A percentile compares a stretch with the other conserved stretches of the same genome.
Conservation (phyloP, 1,140 invertebrate genomes). For the Orius laevigatus region DNA sequence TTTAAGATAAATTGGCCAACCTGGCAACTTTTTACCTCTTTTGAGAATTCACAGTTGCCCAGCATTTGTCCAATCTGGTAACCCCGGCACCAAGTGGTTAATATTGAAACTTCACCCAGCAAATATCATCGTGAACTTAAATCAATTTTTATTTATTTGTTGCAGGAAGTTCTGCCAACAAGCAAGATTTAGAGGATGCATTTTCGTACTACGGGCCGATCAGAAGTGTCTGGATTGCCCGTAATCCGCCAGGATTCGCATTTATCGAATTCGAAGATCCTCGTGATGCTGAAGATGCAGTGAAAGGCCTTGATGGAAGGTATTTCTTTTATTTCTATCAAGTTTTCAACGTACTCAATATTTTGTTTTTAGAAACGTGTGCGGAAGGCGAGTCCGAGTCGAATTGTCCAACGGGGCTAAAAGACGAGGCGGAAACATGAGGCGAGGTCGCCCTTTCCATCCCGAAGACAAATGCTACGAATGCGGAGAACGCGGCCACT, state of each 20-base stretch:
- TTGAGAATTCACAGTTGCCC: too few relatives aligned
- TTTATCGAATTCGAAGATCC: conserved; percentile 90
- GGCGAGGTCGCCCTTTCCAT: conserved; percentile 46
- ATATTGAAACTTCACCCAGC: too few relatives aligned
- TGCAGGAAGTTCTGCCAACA: conserved; percentile 50
- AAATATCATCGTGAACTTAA: too few relatives aligned
- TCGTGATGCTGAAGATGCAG: conserved; percentile 82
- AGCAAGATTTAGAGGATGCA: conserved; percentile 80
- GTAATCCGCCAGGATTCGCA: conserved; percentile 85
- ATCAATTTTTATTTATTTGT: too few relatives aligned
- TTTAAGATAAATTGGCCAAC: too few relatives aligned
- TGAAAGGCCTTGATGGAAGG: conserved; percentile 53
- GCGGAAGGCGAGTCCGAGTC: conserved; percentile 75
- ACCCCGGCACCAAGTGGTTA: too few relatives aligned
- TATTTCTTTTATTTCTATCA: too few relatives aligned
- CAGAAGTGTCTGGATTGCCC: conserved; percentile 86
- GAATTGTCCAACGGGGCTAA: conserved; percentile 76
- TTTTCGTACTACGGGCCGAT: conserved; percentile 90
- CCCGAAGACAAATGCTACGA: conserved; percentile 82
- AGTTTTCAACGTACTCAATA: too few relatives aligned
- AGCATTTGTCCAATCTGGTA: too few relatives aligned
- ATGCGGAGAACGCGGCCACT: conserved; percentile 80
- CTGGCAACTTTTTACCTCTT: too few relatives aligned
- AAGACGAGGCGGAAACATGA: conserved; percentile 34
- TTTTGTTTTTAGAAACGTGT: conserved; percentile 57